phyloP scores from a whole-genome alignment of 1,140 invertebrate species.

The Choristoneura fumiferana region DNA sequence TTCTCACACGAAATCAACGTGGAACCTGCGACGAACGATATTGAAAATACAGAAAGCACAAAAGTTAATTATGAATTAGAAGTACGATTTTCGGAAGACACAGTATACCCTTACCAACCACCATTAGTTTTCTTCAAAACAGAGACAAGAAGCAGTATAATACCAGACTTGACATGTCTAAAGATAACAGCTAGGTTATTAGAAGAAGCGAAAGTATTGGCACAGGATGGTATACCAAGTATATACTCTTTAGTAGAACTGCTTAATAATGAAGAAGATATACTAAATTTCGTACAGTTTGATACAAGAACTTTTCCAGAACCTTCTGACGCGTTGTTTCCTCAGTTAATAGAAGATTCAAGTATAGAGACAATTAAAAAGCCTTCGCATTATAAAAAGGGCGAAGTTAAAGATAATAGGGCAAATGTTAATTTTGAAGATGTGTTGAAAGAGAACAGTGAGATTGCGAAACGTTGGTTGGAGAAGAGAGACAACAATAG shows the following conservation, averaged over 20 bases:
- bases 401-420: conserved; percentile 75
- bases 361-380: conserved; percentile 50
- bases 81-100: conserved; percentile 84
- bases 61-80: conserved; percentile 82
- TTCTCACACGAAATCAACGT: conserved; percentile 82
- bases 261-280: conserved; percentile 83
- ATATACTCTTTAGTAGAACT: conserved; percentile 85
- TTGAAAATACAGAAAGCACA: conserved; percentile 40
- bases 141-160: conserved; percentile 68
- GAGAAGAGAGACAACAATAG: conserved; percentile 79
- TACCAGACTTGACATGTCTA: conserved; percentile 81
- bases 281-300: conserved; percentile 80
- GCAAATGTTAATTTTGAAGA: conserved; percentile 74
- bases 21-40: conserved; percentile 31
- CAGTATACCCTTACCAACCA: conserved; percentile 85
- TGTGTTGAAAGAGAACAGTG: conserved; percentile 79
- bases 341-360: conserved; percentile 60
- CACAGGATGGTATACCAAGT: conserved; percentile 82
- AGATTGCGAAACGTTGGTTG: conserved; percentile 80
- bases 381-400: conserved; percentile 81
- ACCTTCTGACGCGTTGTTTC: conserved; percentile 58
- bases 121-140: conserved; percentile 85
- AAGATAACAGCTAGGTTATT: conserved; percentile 82
- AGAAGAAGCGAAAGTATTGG: conserved; percentile 81
- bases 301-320: conserved; percentile 79